Evolutionary conservation across 1,140 invertebrate genomes (phyloP).

Genomic region (Drosophila guanche): DNA sequence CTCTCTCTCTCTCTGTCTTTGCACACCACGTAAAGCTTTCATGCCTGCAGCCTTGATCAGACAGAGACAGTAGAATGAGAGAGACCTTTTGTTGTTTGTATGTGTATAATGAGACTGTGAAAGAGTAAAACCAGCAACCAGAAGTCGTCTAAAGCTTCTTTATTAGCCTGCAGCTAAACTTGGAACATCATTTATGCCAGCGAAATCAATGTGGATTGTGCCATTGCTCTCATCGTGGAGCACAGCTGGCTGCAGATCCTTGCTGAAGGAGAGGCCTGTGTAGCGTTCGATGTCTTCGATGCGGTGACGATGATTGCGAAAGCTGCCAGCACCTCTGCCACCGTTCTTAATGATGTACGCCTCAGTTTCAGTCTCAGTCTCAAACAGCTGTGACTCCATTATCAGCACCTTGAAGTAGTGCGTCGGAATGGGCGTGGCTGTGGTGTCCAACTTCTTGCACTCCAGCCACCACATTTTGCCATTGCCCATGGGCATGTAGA

Average conservation of each 20-base stretch:
- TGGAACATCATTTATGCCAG: too few relatives aligned
- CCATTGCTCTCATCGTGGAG: conserved; percentile 14
- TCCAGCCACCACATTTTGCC: conserved; percentile 24
- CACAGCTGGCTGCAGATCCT: conserved; percentile 34
- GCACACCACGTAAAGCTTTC: too few relatives aligned
- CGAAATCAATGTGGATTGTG: too few relatives aligned
- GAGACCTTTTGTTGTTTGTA: too few relatives aligned
- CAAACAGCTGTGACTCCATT: conserved; percentile 10
- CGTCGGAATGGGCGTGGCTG: conserved; percentile 33
- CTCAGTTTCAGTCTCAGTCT: background rate
- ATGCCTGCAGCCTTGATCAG: too few relatives aligned
- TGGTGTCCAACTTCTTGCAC: conserved; percentile 39
- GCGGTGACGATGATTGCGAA: conserved; percentile 25
- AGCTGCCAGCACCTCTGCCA: background rate
- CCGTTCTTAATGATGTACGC: conserved; percentile 48
- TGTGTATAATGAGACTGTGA: too few relatives aligned
- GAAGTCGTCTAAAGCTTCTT: too few relatives aligned
- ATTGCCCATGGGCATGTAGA: conserved; percentile 31
- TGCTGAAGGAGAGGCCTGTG: conserved; percentile 43
- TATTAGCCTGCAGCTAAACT: too few relatives aligned
- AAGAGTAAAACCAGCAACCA: too few relatives aligned
- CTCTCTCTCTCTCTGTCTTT: too few relatives aligned
- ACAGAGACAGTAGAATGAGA: too few relatives aligned
- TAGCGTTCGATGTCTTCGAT: conserved; percentile 43
- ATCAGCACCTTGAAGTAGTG: conserved; percentile 51